Conservation (phyloP, 2,888 invertebrate genomes). For the Eupsilia transversa region DNA sequence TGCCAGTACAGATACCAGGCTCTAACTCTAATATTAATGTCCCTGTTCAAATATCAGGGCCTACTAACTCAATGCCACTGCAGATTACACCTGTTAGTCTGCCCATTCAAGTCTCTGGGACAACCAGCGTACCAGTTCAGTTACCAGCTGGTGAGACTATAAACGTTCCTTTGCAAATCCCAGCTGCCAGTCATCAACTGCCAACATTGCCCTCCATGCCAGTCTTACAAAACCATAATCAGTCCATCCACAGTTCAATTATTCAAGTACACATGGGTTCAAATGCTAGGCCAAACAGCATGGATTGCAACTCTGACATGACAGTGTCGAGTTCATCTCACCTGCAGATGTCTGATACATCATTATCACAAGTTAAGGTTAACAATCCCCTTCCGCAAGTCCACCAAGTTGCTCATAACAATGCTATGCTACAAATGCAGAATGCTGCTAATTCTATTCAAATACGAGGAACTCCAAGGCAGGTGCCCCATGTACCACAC, state of each 20-base stretch:
- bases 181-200: constrained; percentile 81
- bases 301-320: constrained; percentile 83
- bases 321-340: constrained; percentile 81
- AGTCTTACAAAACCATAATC: constrained; percentile 81
- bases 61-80: constrained; percentile 82
- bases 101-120: constrained; percentile 85
- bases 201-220: constrained; percentile 85
- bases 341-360: constrained; percentile 80
- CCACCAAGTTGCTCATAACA: constrained; percentile 83
- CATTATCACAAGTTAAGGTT: constrained; percentile 83
- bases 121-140: constrained; percentile 86
- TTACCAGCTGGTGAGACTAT: constrained; percentile 86
- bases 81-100: constrained; percentile 87
- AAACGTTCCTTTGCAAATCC: constrained; percentile 86
- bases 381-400: constrained; percentile 83
- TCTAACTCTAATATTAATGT: constrained; percentile 87
- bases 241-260: constrained; percentile 84
- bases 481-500: constrained; percentile 90
- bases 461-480: constrained; percentile 80
- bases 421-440: constrained; percentile 84
- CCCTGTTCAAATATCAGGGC: constrained; percentile 85
- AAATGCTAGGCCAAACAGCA: constrained; percentile 78
- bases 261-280: constrained; percentile 88
- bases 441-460: constrained; percentile 84
- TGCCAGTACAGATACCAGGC: constrained; percentile 88